Percentiles rank a stretch among this genome's conserved stretches.
These are phyloP conservation scores for Tenualosa thibaudeaui DNA, from an alignment of 2,797 vertebrate species.

Conservation along the genomic window DNA sequence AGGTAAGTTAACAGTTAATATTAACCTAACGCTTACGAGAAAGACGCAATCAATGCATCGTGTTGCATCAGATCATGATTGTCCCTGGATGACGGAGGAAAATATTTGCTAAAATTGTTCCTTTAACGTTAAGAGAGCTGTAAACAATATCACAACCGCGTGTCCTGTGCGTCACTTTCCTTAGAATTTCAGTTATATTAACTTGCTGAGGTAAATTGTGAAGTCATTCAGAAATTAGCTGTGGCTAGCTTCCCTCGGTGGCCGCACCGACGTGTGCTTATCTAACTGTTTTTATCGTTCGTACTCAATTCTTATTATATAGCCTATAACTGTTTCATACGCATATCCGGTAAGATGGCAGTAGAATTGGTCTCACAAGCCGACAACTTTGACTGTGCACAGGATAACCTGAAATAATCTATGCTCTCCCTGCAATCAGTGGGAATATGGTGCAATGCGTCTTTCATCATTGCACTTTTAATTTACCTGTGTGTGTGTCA, in stretches of 20 bases:
- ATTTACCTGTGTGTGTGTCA: too few species aligned
- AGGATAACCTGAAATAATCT: too few species aligned
- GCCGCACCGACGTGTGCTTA: too few species aligned
- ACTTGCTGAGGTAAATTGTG: neutral
- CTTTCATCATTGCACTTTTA: too few species aligned
- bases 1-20: slow-evolving; percentile 42
- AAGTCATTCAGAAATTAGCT: neutral
- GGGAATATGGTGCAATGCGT: too few species aligned
- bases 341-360: too few species aligned
- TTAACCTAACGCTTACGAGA: neutral
- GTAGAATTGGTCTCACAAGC: too few species aligned
- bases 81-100: neutral
- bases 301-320: too few species aligned
- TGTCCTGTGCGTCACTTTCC: neutral
- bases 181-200: neutral
- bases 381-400: too few species aligned
- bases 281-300: too few species aligned
- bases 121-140: neutral
- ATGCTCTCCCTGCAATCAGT: too few species aligned
- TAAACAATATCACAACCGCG: neutral
- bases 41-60: neutral
- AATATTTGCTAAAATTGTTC: neutral
- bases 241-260: neutral
- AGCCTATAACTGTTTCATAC: too few species aligned
- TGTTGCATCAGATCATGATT: slow-evolving; percentile 51